Evolutionary conservation across 2,888 invertebrate species (phyloP), one percentile per base, ranked within the genome.

Genomic region (Neoaliturus tenellus): DNA sequence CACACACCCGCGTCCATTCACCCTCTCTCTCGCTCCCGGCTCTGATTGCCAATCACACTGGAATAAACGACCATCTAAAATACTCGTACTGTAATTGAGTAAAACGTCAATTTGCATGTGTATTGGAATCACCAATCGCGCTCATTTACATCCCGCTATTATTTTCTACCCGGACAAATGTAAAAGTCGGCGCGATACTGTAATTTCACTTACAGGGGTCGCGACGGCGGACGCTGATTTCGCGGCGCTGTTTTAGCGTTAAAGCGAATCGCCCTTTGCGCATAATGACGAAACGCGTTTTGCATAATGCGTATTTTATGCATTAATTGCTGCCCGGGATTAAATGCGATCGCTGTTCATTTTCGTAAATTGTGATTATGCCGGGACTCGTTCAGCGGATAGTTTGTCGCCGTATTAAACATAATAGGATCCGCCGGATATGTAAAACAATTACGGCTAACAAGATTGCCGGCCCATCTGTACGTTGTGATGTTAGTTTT

Each of bases 21-120:
- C 33, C 12, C 55, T 23, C 55, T 23, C 81, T 6, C 80, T 62
- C 25, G 14, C 58, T 35, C 83, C 51, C 82, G n/a, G 6, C 67
- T 83, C 58, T 85, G 85, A 85, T 85, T 85, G 84, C 55, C 85
- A 85, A 85, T 85, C 85, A 85, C 82, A 41, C 41, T 69, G 81
- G 58, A 71, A 71, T 84, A 81, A 84, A 84, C 84, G 84, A 80
- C 78, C 83, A 39, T 83, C 83, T 83, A 80, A 80, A 83, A 83
- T 80, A 80, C 80, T 67, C 81, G 62, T 20, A 48, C 67, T 85
- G 86, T 86, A 87, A 87, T 86, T 86, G 86, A 85, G 86, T 86
- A 86, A 86, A 86, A 86, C 85, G 86, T 86, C 87, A 86, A 86
- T 86, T 87, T 86, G 87, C 87, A 86, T 86, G 87, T 85, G 87